Evolutionary conservation across 92 coral and sea anemone species (phyloP), one percentile per base, ranked within the genome.

Genomic region (Isaurus tuberculatus): DNA sequence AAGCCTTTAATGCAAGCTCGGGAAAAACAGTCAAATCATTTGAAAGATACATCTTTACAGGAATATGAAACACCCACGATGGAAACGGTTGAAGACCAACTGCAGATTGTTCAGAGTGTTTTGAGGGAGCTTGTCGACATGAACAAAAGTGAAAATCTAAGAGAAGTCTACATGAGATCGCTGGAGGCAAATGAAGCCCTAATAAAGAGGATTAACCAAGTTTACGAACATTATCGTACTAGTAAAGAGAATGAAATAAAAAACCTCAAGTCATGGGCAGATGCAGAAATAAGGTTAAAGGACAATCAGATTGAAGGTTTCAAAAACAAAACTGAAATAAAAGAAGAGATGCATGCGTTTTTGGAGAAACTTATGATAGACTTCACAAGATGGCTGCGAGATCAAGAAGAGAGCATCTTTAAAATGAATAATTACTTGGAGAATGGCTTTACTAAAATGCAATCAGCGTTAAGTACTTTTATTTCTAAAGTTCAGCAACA

Each of bases 201-300:
- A 27, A 16, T 77, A 19, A 23, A 77, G 7, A 58, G 49, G 22
- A 77, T 77, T 53, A 28, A 77, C 14, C 51, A 77, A 13, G 70
- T 61, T 20, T 36, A 33, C 36, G 51, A 58, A 5, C 48, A 58
- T 23, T 77, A 34, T 7, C 70, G 67, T 27, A 34, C 31, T 30
- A 58, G 36, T 36, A 77, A 77, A 43, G 82, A 60, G 34, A 77
- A 57, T 22, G 82, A 77, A 25, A 25, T 77, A 27, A 53, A 33
- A 37, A 36, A 48, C 33, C 33, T 77, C 16, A 60, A 57, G 34
- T 58, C 49, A 11, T 77, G 69, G 70, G 70, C 70, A 57, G 58
- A 77, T 65, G 70, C 64, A 33, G 53, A 77, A 36, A 55, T 77
- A 61, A 77, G 51, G 60, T 55, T 77, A 26, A 77, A 33, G 26